Conservation (phyloP, 2,888 invertebrate species). For the Leistus spinibarbis region DNA sequence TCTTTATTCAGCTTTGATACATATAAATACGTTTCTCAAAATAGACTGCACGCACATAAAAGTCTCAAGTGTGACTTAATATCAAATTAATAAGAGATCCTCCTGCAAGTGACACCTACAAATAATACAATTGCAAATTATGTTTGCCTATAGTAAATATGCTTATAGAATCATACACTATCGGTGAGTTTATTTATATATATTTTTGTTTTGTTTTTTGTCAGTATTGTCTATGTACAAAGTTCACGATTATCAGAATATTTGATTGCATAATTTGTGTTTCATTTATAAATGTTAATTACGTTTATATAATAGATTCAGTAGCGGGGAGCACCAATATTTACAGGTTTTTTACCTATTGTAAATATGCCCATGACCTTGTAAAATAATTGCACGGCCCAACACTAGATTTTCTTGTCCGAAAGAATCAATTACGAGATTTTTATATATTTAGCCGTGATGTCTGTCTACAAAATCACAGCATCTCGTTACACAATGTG, state of each 20-base stretch:
- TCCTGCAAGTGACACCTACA: not conserved
- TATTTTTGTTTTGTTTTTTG: too few relatives aligned
- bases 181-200: conserved; percentile 4
- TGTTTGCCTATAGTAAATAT: conserved; percentile 2
- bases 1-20: too few relatives aligned
- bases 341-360: too few relatives aligned
- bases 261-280: not conserved
- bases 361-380: too few relatives aligned
- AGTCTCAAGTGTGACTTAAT: not conserved
- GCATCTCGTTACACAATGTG: too few relatives aligned
- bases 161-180: not conserved
- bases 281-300: not conserved
- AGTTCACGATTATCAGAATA: not conserved
- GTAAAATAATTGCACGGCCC: too few relatives aligned
- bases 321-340: too few relatives aligned
- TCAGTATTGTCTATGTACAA: not conserved
- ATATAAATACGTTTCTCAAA: too few relatives aligned
- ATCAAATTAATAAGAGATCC: not conserved
- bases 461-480: too few relatives aligned
- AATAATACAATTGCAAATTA: not conserved
- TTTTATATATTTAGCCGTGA: too few relatives aligned
- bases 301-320: not conserved
- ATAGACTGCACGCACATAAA: not conserved
- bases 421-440: too few relatives aligned
- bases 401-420: too few relatives aligned